Base-by-base conservation (phyloP, 2,113 vertebrate genomes). In the Notarius lentiginosus region DNA sequence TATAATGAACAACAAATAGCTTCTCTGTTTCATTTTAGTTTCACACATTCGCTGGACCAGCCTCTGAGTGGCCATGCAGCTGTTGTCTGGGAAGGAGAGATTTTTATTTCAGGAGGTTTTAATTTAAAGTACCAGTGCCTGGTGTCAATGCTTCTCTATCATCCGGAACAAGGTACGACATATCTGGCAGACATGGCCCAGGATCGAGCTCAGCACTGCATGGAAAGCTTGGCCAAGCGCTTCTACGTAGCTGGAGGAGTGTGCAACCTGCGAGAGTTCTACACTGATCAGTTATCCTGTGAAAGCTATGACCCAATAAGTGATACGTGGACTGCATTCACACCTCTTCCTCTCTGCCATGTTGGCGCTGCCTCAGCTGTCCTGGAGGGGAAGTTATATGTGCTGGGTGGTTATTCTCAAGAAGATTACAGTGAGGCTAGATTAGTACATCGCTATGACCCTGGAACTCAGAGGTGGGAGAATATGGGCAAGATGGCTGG, bases 91-190 rank as follows among this genome's bases (percentile, higher is more conserved):
- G 77, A 91, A 18, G 93, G 84, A 12, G 89, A 88, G 47, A 92
- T 96, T 72, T 95, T 94, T 68, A 92, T 95, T 58, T 95, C 95
- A 34, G 95, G 95, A 85, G 95, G 95, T 14, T 95, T 95, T 72
- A 90, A 95, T 91, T 91, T 88, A 30, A 90, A 89, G 61, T 95
- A 95, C 30, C 85, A 88, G 63, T 96, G 95, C 82, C 89, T 95
- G 88, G 90, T 90, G 30, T 94, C 94, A 56, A 89, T 89, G 90
- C 91, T 93, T 80, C 86, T 93, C 5, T 95, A 96, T 89, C 94
- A 93, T 72, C 95, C 95, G 4, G 89, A 91, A 55, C 90, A 89
- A 66, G 94, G 94, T 84, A 93, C 87, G 72, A 90, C 91, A 8
- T 90, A 91, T 80, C 89, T 95, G 63, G 87, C 92, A 0, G 91